These are phyloP conservation scores for Spilogale gracilis DNA, from an alignment of 2,113 vertebrate species.

Conservation along the genomic window DNA sequence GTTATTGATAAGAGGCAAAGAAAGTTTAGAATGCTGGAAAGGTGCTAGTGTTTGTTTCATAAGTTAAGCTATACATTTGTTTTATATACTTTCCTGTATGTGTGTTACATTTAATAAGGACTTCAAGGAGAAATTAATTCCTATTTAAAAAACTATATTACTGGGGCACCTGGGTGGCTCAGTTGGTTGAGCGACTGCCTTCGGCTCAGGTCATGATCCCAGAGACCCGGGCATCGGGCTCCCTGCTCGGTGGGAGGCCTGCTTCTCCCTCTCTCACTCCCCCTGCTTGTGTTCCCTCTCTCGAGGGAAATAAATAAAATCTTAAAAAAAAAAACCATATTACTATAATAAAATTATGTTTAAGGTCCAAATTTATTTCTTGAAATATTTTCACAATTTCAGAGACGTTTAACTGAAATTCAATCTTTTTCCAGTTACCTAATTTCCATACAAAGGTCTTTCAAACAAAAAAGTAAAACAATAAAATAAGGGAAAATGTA, in stretches of 20 bases:
- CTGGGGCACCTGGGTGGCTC: too few species aligned
- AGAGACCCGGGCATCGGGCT: too few species aligned
- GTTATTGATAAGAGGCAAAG: not conserved
- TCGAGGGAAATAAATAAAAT: too few species aligned
- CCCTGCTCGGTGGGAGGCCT: too few species aligned
- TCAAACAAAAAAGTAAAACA: not conserved
- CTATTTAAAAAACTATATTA: not conserved
- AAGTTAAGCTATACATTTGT: not conserved
- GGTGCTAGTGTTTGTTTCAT: not conserved
- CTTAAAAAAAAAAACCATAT: too few species aligned
- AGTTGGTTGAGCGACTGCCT: too few species aligned
- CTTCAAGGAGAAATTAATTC: not conserved
- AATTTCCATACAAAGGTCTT: not conserved
- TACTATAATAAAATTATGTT: not conserved
- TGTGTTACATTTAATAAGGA: not conserved
- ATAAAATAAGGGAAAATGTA: not conserved
- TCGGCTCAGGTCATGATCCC: too few species aligned
- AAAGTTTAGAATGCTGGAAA: not conserved
- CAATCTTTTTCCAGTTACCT: not conserved
- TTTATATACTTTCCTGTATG: not conserved
- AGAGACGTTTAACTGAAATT: not conserved
- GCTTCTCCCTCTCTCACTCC: too few species aligned
- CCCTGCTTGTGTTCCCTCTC: too few species aligned
- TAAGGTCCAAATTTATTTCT: not conserved
- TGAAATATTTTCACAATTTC: slow-evolving; percentile 30